These are phyloP conservation scores for Chironex yamaguchii DNA, from an alignment of 30 jellyfish, hydroid and myxozoan species.

Conservation along the genomic window DNA sequence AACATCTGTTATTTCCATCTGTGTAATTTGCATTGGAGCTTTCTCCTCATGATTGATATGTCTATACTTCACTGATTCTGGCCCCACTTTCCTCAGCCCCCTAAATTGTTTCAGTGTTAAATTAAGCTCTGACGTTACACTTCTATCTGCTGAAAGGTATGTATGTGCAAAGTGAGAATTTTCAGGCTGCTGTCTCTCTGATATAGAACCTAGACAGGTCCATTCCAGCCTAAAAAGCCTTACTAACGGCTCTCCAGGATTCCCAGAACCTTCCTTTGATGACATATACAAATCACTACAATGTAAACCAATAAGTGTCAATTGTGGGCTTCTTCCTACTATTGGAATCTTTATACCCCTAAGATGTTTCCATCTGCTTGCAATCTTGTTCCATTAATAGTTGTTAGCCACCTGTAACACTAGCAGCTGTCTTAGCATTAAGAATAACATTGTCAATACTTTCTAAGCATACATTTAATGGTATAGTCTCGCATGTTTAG, in stretches of 20 bases:
- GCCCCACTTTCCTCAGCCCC: background rate
- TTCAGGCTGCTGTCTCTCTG: background rate
- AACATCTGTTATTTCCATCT: no score
- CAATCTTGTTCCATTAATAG: background rate
- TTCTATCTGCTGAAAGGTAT: no score
- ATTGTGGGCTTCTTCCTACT: background rate
- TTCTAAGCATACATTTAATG: background rate
- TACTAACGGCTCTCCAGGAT: slow-evolving; percentile 33
- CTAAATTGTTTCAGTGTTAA: background rate
- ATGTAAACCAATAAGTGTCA: slow-evolving; percentile 6
- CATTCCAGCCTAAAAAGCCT: slow-evolving; percentile 11
- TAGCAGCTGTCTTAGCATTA: slow-evolving; percentile 12
- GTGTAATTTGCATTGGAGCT: background rate
- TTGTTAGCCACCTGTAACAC: slow-evolving; percentile 49
- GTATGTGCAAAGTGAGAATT: no score
- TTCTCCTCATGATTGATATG: background rate
- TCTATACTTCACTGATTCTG: no score
- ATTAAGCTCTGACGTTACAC: background rate
- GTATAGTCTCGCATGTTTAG: no score
- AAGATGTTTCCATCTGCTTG: background rate
- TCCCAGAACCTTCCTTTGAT: background rate
- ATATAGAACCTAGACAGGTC: slow-evolving; percentile 35
- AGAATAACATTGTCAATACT: no score
- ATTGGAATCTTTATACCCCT: background rate
- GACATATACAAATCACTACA: slow-evolving; percentile 8